phyloP scores from a whole-genome alignment of 1,140 invertebrate species.

The Psix sp. region DNA sequence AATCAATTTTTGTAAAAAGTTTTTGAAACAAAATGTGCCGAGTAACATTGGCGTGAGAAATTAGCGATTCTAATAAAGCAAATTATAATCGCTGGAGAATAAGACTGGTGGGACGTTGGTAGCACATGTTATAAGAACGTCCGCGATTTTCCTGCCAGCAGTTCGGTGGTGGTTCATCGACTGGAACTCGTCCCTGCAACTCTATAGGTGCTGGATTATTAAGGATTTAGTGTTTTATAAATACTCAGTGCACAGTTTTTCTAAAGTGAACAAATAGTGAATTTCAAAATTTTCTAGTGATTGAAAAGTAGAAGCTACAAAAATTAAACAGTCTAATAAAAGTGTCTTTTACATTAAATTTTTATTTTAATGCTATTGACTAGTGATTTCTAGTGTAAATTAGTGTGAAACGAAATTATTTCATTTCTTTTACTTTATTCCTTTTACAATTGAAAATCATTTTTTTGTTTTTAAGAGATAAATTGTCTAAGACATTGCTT shows the following conservation, averaged over 20 bases:
- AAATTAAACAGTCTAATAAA: too few relatives aligned
- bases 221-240: slow-evolving; percentile 8
- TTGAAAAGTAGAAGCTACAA: too few relatives aligned
- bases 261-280: slow-evolving; percentile 7
- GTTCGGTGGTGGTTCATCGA: slow-evolving; percentile 71
- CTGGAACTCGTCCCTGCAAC: slow-evolving; percentile 53
- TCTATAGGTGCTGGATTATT: slow-evolving; percentile 62
- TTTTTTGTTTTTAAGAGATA: background rate
- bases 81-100: slow-evolving; percentile 55
- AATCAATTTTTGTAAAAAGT: slow-evolving; percentile 7
- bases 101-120: slow-evolving; percentile 56
- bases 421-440: too few relatives aligned
- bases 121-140: slow-evolving; percentile 69
- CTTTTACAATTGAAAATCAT: too few relatives aligned
- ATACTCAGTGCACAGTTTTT: slow-evolving; percentile 9
- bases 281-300: too few relatives aligned
- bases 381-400: too few relatives aligned
- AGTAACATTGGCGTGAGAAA: slow-evolving; percentile 44
- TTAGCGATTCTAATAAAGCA: slow-evolving; percentile 66
- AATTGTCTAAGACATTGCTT: background rate
- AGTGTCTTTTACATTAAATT: too few relatives aligned
- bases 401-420: too few relatives aligned
- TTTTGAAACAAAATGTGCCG: slow-evolving; percentile 32
- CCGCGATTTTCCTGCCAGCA: slow-evolving; percentile 37
- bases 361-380: too few relatives aligned